Evolutionary conservation across 2,888 invertebrate genomes (phyloP), one percentile per base, ranked within the genome.

Genomic region (Gerris lacustris): DNA sequence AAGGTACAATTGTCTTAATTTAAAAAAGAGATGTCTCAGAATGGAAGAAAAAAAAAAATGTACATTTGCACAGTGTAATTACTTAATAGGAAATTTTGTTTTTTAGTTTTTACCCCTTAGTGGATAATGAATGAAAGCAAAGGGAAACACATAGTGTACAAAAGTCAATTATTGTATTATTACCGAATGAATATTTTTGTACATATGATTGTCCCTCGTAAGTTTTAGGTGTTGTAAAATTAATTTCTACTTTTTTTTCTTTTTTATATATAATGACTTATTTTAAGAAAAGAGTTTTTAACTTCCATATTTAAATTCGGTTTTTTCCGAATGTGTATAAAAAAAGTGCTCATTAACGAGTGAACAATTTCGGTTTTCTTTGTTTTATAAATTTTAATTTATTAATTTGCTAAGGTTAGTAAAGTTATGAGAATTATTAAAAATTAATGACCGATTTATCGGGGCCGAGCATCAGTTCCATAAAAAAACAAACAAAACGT

Each of bases 131-230:
- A 31, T 31, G 31, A 72, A 71, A 73, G 74, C 71, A 74, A 74
- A 68, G 72, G 73, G 72, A 76, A 74, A 71, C 31, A 31, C 71
- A 71, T 77, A 78, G 77, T 82, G 83, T 83, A 83, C 82, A 83
- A 83, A 83, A 78, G 83, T 83, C 83, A 83, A 83, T 83, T 83
- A 83, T 79, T 80, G 80, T 80, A 79, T 31, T 31, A 31, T 31
- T 31, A 31, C 76, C 79, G 81, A 81, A 82, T 81, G 81, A 80
- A 82, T 83, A 83, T 83, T 83, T 83, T 83, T 83, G 83, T 83
- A 83, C 80, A 83, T 83, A 83, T 79, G 82, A 73, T 74, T 71
- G 73, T 79, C 78, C 80, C 80, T 77, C 81, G 81, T 82, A 81
- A 31, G 31, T 80, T 78, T 79, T 76, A 79, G 80, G 79, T 79